Conservation (phyloP, 1,140 invertebrate genomes). For the Formica selysi region DNA sequence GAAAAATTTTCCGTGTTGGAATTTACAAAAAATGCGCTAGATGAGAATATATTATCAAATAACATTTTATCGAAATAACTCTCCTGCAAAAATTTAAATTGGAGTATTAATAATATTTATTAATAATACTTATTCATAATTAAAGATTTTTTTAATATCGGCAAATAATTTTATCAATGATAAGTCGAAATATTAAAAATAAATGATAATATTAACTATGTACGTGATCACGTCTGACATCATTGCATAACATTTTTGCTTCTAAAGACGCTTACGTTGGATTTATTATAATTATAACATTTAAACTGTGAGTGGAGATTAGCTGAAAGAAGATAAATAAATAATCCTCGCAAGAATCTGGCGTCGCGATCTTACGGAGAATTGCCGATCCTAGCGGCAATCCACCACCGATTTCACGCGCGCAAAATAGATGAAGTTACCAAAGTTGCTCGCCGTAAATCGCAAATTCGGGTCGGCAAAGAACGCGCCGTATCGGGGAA, state of each 20-base stretch:
- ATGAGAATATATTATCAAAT: too few relatives aligned
- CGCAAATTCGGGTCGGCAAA: conserved; percentile 40
- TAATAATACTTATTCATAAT: too few relatives aligned
- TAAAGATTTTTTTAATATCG: not conserved
- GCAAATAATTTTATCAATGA: not conserved
- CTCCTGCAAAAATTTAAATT: too few relatives aligned
- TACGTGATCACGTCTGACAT: not conserved
- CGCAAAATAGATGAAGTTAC: conserved; percentile 63
- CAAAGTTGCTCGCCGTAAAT: conserved; percentile 58
- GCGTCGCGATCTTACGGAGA: conserved; percentile 14
- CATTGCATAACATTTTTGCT: not conserved
- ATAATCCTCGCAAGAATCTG: conserved; percentile 26
- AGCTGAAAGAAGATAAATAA: conserved; percentile 36
- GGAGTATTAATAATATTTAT: too few relatives aligned
- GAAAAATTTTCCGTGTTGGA: too few relatives aligned
- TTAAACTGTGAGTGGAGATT: conserved; percentile 17
- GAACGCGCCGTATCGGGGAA: not conserved
- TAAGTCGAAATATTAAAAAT: not conserved
- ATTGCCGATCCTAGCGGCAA: conserved; percentile 45
- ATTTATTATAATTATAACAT: conserved; percentile 44
- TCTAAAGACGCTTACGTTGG: conserved; percentile 5
- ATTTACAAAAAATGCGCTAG: too few relatives aligned
- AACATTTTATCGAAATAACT: too few relatives aligned
- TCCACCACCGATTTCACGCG: conserved; percentile 32
- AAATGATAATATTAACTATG: not conserved